Percentiles rank a stretch among this genome's conserved stretches.
Evolutionary conservation across 2,797 vertebrate genomes (phyloP).

Genomic region (Aphelocoma californica): DNA sequence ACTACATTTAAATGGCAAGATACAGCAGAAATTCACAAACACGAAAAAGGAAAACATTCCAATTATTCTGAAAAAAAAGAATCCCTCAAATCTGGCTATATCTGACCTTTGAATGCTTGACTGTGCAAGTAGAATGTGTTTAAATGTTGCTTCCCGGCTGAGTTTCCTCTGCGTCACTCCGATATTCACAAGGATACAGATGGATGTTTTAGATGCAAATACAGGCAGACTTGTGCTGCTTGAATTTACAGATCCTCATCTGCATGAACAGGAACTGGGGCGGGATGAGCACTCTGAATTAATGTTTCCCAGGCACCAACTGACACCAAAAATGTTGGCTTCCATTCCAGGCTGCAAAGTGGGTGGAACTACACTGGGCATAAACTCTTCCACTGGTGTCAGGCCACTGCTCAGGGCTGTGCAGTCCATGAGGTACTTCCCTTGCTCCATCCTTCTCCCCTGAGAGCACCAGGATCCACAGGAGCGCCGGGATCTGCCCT

Average conservation of each 20-base stretch:
- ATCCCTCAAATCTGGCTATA: not conserved
- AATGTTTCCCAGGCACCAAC: not conserved
- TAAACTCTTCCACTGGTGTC: not conserved
- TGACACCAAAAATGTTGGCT: not conserved
- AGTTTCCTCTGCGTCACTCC: not conserved
- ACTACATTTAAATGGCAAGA: accelerated
- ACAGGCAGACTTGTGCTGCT: not conserved
- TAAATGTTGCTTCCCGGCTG: constrained; percentile 24
- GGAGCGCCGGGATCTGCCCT: accelerated
- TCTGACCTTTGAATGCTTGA: constrained; percentile 28
- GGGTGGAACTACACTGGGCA: not conserved
- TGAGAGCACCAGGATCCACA: accelerated
- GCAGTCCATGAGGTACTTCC: not conserved
- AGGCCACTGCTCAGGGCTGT: not conserved
- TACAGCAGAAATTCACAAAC: not conserved
- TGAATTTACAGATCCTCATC: not conserved
- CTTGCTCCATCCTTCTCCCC: no score
- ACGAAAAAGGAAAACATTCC: not conserved
- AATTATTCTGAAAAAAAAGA: not conserved
- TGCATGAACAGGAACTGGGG: not conserved
- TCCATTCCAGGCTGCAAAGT: not conserved
- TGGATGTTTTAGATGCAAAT: constrained; percentile 40
- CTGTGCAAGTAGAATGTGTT: not conserved
- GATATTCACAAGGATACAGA: constrained; percentile 15
- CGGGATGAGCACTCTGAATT: not conserved